Evolutionary conservation across 2,888 invertebrate genomes (phyloP).

Genomic region (Scrobipalpa atriplicella): DNA sequence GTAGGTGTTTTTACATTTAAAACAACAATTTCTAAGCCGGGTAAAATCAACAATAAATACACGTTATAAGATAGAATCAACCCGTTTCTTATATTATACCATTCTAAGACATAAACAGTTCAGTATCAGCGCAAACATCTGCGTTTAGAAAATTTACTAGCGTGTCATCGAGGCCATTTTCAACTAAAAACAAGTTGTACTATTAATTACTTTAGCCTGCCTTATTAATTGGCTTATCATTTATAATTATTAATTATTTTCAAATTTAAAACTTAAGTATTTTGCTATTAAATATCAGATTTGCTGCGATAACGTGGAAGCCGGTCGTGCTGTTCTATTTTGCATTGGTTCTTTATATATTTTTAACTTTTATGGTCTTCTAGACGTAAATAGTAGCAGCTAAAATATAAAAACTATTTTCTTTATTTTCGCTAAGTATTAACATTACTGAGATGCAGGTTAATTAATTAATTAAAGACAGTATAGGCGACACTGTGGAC

Average conservation of each 20-base stretch:
- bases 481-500: too few relatives aligned
- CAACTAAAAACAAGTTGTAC: constrained; percentile 16
- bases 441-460: too few relatives aligned
- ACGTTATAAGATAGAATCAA: constrained; percentile 7
- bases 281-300: background rate
- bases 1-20: background rate
- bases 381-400: background rate
- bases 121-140: constrained; percentile 5
- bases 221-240: constrained; percentile 55
- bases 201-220: constrained; percentile 34
- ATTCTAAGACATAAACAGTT: constrained; percentile 20
- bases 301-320: constrained; percentile 52
- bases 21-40: background rate
- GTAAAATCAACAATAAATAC: constrained; percentile 1
- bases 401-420: too few relatives aligned
- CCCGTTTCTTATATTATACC: background rate
- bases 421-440: too few relatives aligned
- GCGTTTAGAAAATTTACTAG: constrained; percentile 7
- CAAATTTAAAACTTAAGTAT: constrained; percentile 47
- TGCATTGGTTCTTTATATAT: constrained; percentile 24
- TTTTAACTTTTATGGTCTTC: background rate
- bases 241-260: constrained; percentile 45
- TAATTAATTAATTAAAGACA: too few relatives aligned
- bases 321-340: constrained; percentile 39
- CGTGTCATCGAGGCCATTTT: constrained; percentile 19